Evolutionary conservation across 2,888 invertebrate genomes (phyloP).

Genomic region (Acholoe squamosa): DNA sequence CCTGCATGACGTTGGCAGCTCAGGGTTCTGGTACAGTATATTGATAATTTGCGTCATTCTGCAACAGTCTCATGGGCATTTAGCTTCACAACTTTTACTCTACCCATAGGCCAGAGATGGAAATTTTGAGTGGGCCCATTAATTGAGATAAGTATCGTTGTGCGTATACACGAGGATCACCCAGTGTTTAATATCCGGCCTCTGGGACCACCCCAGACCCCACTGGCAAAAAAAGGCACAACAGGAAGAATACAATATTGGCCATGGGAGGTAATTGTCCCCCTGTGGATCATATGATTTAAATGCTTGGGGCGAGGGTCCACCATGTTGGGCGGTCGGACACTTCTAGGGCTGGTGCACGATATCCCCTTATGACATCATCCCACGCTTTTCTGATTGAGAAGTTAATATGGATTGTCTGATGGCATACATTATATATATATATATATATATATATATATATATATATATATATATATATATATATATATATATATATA

Average conservation of each 20-base stretch:
- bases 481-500: too few relatives aligned
- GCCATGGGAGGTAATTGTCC: neutral
- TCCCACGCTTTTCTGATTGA: neutral
- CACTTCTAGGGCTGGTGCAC: neutral
- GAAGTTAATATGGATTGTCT: neutral
- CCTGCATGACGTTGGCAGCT: neutral
- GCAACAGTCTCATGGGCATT: too few relatives aligned
- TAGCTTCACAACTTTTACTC: neutral
- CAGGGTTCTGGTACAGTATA: too few relatives aligned
- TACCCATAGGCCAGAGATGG: neutral
- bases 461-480: too few relatives aligned
- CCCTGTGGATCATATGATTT: constrained; percentile 28
- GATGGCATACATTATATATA: neutral
- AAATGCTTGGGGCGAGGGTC: neutral
- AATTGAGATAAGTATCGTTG: constrained; percentile 32
- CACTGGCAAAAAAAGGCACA: neutral
- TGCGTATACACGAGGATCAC: neutral
- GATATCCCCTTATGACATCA: neutral
- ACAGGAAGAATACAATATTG: constrained; percentile 16
- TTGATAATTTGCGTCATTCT: too few relatives aligned
- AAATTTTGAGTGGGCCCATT: neutral
- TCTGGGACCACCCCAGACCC: neutral
- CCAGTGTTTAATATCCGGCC: constrained; percentile 26
- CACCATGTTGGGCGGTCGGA: neutral
- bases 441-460: too few relatives aligned